Percentiles rank a stretch among this genome's conserved stretches.
Evolutionary conservation across 2,113 vertebrate genomes (phyloP).

Genomic region (Ammodytes dubius): DNA sequence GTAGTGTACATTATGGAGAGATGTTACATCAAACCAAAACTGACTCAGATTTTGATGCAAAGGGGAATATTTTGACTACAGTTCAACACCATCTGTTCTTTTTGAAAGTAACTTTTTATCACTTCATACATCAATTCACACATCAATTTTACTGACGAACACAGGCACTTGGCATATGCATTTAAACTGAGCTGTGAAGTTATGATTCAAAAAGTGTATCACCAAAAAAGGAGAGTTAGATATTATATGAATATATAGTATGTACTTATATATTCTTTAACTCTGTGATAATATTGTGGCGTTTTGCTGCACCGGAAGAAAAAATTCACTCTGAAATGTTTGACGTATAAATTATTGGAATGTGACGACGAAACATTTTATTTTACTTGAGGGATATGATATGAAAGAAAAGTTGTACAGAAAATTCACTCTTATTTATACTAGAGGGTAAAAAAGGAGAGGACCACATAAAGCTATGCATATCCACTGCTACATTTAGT

Average conservation of each 20-base stretch:
- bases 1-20: constrained; percentile 56
- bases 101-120: constrained; percentile 64
- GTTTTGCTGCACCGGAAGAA: constrained; percentile 52
- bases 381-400: constrained; percentile 72
- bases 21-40: constrained; percentile 65
- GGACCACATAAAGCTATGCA: constrained; percentile 72
- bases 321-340: constrained; percentile 58
- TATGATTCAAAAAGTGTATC: constrained; percentile 54
- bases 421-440: constrained; percentile 80
- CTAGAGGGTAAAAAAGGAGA: constrained; percentile 66
- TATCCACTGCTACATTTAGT: constrained; percentile 38
- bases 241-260: constrained; percentile 66
- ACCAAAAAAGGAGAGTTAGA: constrained; percentile 53
- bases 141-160: neutral
- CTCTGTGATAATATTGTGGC: constrained; percentile 57
- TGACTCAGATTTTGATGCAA: constrained; percentile 53
- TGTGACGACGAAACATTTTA: constrained; percentile 58
- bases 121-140: too few relatives aligned
- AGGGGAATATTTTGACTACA: constrained; percentile 51
- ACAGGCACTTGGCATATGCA: constrained; percentile 51
- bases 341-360: constrained; percentile 73
- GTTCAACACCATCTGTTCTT: constrained; percentile 36
- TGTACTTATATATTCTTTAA: constrained; percentile 77
- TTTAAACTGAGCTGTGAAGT: constrained; percentile 58
- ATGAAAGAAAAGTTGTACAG: constrained; percentile 72